A percentile compares a stretch with the other conserved stretches of the same genome.
phyloP scores from a whole-genome alignment of 1,140 invertebrate species.

The Zophobas morio region DNA sequence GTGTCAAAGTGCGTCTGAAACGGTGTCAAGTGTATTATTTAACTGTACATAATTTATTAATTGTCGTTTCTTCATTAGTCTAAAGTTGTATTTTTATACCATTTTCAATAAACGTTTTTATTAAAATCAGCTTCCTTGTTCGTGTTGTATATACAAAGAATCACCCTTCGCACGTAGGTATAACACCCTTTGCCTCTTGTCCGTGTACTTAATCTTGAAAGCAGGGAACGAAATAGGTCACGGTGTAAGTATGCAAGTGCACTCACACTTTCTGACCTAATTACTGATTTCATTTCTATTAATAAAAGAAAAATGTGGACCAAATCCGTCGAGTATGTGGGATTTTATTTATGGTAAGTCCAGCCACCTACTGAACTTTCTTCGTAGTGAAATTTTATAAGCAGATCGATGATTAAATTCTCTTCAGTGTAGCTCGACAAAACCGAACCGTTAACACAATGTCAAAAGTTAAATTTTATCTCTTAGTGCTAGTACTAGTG shows the following conservation, averaged over 20 bases:
- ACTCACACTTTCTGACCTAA: slow-evolving; percentile 12
- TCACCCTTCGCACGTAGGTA: neutral
- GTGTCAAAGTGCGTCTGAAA: neutral
- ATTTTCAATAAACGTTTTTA: neutral
- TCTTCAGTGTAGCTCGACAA: slow-evolving; percentile 6
- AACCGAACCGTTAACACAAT: slow-evolving; percentile 7
- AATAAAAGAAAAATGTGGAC: slow-evolving; percentile 16
- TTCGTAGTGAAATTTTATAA: slow-evolving; percentile 38
- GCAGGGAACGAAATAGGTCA: slow-evolving; percentile 32
- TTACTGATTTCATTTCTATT: slow-evolving; percentile 18
- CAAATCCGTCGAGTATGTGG: slow-evolving; percentile 10
- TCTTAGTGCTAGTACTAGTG: slow-evolving; percentile 16
- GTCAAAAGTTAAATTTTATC: slow-evolving; percentile 9
- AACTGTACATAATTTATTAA: slow-evolving; percentile 26
- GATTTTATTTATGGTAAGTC: slow-evolving; percentile 28
- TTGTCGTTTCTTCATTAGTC: slow-evolving; percentile 10
- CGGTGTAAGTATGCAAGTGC: slow-evolving; percentile 3
- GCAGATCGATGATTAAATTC: slow-evolving; percentile 19
- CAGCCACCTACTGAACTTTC: slow-evolving; percentile 43
- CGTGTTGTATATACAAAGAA: neutral
- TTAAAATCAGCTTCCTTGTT: neutral
- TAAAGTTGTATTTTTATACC: slow-evolving; percentile 2
- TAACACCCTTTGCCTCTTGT: slow-evolving; percentile 20
- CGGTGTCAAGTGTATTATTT: neutral
- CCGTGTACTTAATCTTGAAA: slow-evolving; percentile 20